These are phyloP conservation scores for Ochlodes sylvanus DNA, from an alignment of 2,888 invertebrate species.

Conservation along the genomic window DNA sequence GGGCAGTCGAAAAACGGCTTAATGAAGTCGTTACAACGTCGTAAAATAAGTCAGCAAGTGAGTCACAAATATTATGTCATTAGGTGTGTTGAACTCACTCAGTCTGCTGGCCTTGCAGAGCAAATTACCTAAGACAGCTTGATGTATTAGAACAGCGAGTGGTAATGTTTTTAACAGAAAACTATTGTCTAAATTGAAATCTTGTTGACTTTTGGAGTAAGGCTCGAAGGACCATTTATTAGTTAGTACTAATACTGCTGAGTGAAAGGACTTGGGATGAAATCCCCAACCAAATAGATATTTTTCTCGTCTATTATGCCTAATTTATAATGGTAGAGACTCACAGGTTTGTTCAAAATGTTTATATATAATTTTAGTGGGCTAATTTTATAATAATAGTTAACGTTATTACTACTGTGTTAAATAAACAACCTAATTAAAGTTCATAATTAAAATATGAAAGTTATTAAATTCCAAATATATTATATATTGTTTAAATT, in stretches of 20 bases:
- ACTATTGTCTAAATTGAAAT: background rate
- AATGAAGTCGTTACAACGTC: conserved; percentile 31
- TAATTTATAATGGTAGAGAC: too few species aligned
- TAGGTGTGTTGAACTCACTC: conserved; percentile 43
- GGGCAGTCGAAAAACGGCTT: conserved; percentile 22
- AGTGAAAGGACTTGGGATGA: too few species aligned
- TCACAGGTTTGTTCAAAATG: too few species aligned
- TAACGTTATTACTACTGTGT: too few species aligned
- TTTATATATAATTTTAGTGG: too few species aligned
- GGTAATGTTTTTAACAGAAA: conserved; percentile 16
- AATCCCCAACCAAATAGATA: too few species aligned
- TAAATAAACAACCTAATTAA: too few species aligned
- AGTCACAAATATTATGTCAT: conserved; percentile 48
- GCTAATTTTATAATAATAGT: too few species aligned
- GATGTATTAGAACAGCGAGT: conserved; percentile 22
- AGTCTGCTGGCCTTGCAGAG: conserved; percentile 21
- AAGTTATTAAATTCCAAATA: too few species aligned
- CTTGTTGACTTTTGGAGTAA: background rate
- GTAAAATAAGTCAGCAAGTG: conserved; percentile 33
- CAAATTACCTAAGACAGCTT: conserved; percentile 39
- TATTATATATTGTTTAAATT: too few species aligned
- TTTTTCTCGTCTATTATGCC: too few species aligned
- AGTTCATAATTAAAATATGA: too few species aligned
- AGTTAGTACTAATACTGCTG: background rate
- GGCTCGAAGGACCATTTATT: conserved; percentile 2